These are phyloP conservation scores for Vanacampus margaritifer DNA, from an alignment of 2,113 vertebrate species.

Conservation along the genomic window DNA sequence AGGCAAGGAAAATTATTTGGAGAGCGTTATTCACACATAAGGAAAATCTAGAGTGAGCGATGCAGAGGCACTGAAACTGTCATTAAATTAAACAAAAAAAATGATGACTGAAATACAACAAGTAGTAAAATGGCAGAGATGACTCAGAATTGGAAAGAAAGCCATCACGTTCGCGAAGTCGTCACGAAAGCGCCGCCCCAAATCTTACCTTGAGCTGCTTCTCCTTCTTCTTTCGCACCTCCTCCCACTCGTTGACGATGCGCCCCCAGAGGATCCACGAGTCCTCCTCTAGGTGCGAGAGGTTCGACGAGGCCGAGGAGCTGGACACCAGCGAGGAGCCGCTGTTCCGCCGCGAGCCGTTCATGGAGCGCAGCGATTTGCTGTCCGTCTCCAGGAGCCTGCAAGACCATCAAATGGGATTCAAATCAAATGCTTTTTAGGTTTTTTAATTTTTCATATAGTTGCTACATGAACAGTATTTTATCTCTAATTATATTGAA, in stretches of 20 bases:
- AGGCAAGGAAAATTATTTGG: background rate
- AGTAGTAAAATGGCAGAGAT: too few relatives aligned
- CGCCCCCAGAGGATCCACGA: slow-evolving; percentile 95
- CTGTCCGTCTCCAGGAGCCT: slow-evolving; percentile 96
- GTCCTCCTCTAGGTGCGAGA: slow-evolving; percentile 97
- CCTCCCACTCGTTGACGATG: slow-evolving; percentile 98
- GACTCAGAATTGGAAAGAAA: background rate
- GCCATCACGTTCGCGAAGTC: background rate
- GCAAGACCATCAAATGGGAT: slow-evolving; percentile 14
- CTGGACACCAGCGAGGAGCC: slow-evolving; percentile 96
- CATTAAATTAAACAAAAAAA: too few relatives aligned
- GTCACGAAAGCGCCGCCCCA: too few relatives aligned
- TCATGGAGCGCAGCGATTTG: slow-evolving; percentile 93
- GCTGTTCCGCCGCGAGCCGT: slow-evolving; percentile 94
- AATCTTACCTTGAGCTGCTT: slow-evolving; percentile 91
- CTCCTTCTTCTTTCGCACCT: slow-evolving; percentile 95
- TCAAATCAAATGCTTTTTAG: background rate
- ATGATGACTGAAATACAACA: too few relatives aligned
- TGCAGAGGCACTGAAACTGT: too few relatives aligned
- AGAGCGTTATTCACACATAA: background rate
- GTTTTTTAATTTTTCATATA: too few relatives aligned
- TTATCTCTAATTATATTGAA: too few relatives aligned
- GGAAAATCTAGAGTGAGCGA: background rate
- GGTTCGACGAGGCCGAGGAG: slow-evolving; percentile 97
- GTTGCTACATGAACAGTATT: too few relatives aligned